phyloP scores from a whole-genome alignment of 2,113 vertebrate species.

The Siniperca chuatsi region DNA sequence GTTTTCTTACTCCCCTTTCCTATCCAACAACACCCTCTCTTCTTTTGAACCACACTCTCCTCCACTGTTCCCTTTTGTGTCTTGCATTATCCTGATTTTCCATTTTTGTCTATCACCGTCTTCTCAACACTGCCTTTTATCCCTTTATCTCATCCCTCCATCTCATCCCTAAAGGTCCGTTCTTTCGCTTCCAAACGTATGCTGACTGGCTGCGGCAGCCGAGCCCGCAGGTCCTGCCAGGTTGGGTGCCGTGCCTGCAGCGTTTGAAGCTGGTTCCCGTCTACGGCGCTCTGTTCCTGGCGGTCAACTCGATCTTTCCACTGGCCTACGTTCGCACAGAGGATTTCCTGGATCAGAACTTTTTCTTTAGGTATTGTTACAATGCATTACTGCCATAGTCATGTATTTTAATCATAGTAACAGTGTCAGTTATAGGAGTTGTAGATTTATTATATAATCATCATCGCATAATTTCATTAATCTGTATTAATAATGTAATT shows the following conservation, averaged over 20 bases:
- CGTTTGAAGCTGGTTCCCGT: conserved; percentile 87
- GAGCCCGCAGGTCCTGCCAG: conserved; percentile 82
- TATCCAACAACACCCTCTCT: conserved; percentile 6
- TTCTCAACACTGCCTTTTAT: conserved; percentile 46
- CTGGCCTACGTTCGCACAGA: conserved; percentile 87
- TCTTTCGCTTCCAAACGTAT: conserved; percentile 91
- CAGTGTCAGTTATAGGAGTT: neutral
- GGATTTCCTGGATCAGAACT: conserved; percentile 85
- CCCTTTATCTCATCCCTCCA: conserved; percentile 34
- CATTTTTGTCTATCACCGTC: conserved; percentile 30
- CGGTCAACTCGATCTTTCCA: conserved; percentile 86
- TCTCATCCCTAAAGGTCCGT: conserved; percentile 85
- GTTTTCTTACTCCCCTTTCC: conserved; percentile 27
- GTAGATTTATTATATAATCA: neutral
- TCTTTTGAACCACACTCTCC: conserved; percentile 19
- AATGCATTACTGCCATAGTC: neutral
- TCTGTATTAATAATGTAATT: neutral
- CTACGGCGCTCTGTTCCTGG: conserved; percentile 87
- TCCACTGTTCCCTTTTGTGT: conserved; percentile 24
- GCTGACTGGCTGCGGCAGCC: conserved; percentile 90
- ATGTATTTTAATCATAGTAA: neutral
- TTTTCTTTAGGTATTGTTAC: conserved; percentile 81
- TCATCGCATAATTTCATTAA: neutral
- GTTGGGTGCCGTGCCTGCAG: conserved; percentile 85
- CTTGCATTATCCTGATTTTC: conserved; percentile 13